Evolutionary conservation across 1,140 invertebrate genomes (phyloP).

Genomic region (Drosophila sproati): DNA sequence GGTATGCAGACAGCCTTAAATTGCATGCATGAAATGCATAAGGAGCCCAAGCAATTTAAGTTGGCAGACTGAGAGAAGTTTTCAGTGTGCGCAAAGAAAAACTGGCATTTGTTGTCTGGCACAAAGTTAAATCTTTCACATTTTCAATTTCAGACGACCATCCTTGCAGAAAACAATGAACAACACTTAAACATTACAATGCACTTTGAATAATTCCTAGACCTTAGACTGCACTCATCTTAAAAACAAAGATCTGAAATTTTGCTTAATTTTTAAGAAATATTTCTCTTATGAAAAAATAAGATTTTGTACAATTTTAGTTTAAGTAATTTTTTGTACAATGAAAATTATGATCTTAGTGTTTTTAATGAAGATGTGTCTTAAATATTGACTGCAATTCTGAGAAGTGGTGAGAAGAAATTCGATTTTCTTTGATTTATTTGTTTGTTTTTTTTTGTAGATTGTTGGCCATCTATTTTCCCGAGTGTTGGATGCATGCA

Average conservation of each 20-base stretch:
- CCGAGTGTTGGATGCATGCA: background rate
- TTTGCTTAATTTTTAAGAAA: too few relatives aligned
- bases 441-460: background rate
- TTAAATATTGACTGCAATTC: too few relatives aligned
- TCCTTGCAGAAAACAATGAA: constrained; percentile 17
- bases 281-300: too few relatives aligned
- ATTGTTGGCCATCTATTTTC: background rate
- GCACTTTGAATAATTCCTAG: constrained; percentile 47
- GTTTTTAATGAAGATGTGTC: too few relatives aligned
- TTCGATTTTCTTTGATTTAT: background rate
- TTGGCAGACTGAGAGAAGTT: constrained; percentile 25
- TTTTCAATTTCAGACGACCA: background rate
- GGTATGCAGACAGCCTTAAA: constrained; percentile 67
- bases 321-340: too few relatives aligned
- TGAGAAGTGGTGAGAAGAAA: too few relatives aligned
- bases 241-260: too few relatives aligned
- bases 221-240: background rate
- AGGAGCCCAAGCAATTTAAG: constrained; percentile 57
- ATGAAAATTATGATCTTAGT: too few relatives aligned
- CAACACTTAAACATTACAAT: constrained; percentile 43
- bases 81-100: constrained; percentile 2
- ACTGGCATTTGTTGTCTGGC: background rate
- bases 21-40: constrained; percentile 75
- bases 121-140: background rate
- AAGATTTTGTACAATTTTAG: too few relatives aligned